Base-by-base conservation (phyloP, 2,113 vertebrate genomes). In the Paraplagusia blochii region DNA sequence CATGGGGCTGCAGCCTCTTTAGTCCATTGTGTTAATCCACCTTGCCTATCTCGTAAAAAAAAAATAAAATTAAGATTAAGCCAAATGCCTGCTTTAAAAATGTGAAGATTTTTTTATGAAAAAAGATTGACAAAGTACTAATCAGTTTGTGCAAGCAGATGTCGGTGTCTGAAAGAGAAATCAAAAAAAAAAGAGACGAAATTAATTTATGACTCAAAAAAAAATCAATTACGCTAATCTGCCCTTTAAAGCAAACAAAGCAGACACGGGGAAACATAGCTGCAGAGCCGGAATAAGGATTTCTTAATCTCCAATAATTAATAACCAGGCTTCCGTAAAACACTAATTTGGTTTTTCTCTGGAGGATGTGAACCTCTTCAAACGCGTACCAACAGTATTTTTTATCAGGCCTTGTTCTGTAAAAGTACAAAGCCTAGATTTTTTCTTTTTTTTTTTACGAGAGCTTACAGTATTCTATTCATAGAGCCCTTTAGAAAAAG, bases 271-370 rank as follows among this genome's bases (percentile, higher is more conserved):
- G 69, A 63, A 80, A 75, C 76, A 62, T 76, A 36, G 67, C 69
- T 36, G 69, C 3, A 1, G 60, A 60, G 72, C 69, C 58, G 17
- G 58, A 72, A 55, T 82, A 66, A 83, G 61, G 81, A 72, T 83
- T 80, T 84, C 68, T 79, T 86, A 86, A 88, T 86, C 81, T 82
- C 69, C 63, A 69, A 87, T 83, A 87, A 88, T 90, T 89, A 88
- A 82, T 85, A 85, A 85, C 68, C 57, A 75, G 75, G 58, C 72
- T 79, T 72, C 62, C 58, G 71, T 73, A 80, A 84, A 85, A 77
- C 66, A 58, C 57, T 68, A 53, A 61, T 88, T 79, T 73, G 51
- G 72, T 80, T 66, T 79, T 76, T 64, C 85, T 84, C 71, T 52
- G 46, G 66, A 77, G 75, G 65, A 73, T 73, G 44, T 53, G 58